These are phyloP conservation scores for Panurus biarmicus DNA, from an alignment of 2,113 vertebrate species.

Conservation along the genomic window DNA sequence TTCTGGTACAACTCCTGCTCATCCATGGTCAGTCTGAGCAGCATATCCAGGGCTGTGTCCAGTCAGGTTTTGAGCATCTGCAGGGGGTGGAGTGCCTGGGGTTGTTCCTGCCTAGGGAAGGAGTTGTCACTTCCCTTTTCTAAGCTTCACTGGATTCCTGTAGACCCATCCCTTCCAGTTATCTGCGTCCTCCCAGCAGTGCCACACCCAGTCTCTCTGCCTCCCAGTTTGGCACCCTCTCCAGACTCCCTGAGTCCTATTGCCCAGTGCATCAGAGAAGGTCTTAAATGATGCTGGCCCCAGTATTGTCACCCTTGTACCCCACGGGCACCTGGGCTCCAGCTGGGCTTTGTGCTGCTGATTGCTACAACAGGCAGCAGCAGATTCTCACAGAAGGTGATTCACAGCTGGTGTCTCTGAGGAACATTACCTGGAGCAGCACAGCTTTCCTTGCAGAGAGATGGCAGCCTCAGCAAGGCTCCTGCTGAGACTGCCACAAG, in stretches of 20 bases:
- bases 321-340: background rate
- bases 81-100: accelerated
- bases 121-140: background rate
- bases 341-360: background rate
- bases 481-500: background rate
- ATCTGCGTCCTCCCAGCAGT: accelerated
- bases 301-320: accelerated
- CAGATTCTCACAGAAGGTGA: background rate
- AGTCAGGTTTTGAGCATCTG: background rate
- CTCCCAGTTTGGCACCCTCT: background rate
- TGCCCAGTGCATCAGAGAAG: background rate
- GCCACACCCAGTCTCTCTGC: too few relatives aligned
- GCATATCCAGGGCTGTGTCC: background rate
- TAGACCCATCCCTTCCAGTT: background rate
- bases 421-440: background rate
- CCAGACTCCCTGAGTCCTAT: background rate
- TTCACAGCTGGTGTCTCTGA: background rate
- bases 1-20: background rate
- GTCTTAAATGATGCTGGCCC: background rate
- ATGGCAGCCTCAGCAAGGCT: background rate
- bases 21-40: background rate
- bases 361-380: background rate
- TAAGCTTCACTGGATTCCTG: background rate
- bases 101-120: accelerated
- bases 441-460: background rate